Percentiles rank a stretch among this genome's conserved stretches.
phyloP scores from a whole-genome alignment of 2,113 vertebrate genomes.

The Aviceda subcristata region DNA sequence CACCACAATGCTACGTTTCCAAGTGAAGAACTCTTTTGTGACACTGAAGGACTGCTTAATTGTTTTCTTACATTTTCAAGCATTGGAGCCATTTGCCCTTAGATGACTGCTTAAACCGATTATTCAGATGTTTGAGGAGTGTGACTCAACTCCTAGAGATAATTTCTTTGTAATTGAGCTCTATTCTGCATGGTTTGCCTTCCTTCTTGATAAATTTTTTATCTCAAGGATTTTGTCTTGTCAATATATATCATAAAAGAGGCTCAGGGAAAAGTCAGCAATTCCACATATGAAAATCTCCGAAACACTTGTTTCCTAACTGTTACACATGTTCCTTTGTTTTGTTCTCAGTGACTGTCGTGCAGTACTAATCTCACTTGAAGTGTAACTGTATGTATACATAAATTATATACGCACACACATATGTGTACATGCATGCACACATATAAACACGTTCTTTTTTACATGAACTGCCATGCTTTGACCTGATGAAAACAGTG shows the following conservation, averaged over 20 bases:
- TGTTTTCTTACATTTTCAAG: conserved; percentile 61
- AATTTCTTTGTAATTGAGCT: conserved; percentile 57
- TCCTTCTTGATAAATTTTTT: conserved; percentile 28
- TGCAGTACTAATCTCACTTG: background rate
- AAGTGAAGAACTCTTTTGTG: conserved; percentile 17
- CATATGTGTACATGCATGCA: accelerated
- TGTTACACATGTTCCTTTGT: background rate
- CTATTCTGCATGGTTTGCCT: conserved; percentile 40
- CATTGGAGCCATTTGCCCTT: conserved; percentile 30
- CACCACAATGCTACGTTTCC: background rate
- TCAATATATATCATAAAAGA: conserved; percentile 16
- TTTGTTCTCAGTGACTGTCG: background rate
- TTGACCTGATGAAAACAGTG: background rate
- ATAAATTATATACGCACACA: background rate
- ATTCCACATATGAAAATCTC: background rate
- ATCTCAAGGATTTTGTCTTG: background rate
- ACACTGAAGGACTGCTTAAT: conserved; percentile 21
- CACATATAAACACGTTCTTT: background rate
- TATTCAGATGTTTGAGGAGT: conserved; percentile 60
- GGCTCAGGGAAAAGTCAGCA: conserved; percentile 7
- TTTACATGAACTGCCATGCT: background rate
- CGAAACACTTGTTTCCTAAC: background rate
- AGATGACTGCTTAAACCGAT: conserved; percentile 53
- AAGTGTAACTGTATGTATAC: background rate
- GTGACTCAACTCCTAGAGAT: conserved; percentile 20